These are phyloP conservation scores for Caenorhabditis latens DNA, from an alignment of 1,140 invertebrate species.

Conservation along the genomic window DNA sequence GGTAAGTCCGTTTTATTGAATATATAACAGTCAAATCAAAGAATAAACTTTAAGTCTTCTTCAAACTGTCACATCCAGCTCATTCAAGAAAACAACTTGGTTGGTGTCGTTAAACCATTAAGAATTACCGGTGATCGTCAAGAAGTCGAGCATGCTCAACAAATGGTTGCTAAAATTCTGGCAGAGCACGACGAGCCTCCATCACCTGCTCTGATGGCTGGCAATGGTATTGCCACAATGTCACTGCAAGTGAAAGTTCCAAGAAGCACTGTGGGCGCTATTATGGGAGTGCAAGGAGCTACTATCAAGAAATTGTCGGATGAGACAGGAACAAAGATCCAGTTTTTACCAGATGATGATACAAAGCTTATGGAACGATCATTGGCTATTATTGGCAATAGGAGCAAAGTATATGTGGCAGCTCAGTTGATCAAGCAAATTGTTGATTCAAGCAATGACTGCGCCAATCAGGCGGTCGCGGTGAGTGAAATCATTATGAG, in stretches of 20 bases:
- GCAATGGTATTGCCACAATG: neutral
- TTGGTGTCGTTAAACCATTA: constrained; percentile 85
- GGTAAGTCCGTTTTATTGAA: constrained; percentile 73
- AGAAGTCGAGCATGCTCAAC: constrained; percentile 91
- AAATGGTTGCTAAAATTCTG: constrained; percentile 89
- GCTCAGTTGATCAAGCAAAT: neutral
- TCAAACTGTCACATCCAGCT: constrained; percentile 97
- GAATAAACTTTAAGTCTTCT: constrained; percentile 75
- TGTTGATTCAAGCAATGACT: neutral
- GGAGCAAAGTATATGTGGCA: neutral
- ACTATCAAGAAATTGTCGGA: constrained; percentile 92
- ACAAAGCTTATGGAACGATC: constrained; percentile 7
- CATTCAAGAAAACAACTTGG: constrained; percentile 89
- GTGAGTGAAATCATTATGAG: neutral
- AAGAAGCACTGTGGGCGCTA: constrained; percentile 89
- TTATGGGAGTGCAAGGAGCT: constrained; percentile 90
- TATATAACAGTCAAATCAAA: neutral
- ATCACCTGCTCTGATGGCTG: neutral
- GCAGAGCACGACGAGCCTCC: neutral
- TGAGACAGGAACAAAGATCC: constrained; percentile 88
- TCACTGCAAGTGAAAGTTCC: constrained; percentile 83
- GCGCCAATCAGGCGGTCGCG: neutral
- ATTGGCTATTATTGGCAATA: neutral
- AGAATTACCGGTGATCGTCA: constrained; percentile 93
- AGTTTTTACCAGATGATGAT: constrained; percentile 81